Evolutionary conservation across 2,888 invertebrate species (phyloP).

Genomic region (Xanthorhoe designata): DNA sequence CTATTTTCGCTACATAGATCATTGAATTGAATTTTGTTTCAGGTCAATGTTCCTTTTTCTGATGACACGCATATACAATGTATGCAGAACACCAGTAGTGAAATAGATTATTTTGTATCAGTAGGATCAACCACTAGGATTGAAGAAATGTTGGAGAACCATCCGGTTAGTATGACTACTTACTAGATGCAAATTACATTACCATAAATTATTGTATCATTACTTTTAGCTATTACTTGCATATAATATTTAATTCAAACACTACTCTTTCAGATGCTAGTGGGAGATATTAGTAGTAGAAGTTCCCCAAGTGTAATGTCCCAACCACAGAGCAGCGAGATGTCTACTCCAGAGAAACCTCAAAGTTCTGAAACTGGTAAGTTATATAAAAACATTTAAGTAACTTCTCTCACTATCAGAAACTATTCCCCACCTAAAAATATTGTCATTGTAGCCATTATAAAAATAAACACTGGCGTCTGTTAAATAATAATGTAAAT

Average conservation of each 20-base stretch:
- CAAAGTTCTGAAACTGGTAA: constrained; percentile 70
- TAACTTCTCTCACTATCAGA: too few relatives aligned
- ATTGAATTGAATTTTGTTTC: constrained; percentile 23
- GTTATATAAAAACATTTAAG: constrained; percentile 21
- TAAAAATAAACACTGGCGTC: too few relatives aligned
- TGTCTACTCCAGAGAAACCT: constrained; percentile 77
- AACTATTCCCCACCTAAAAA: too few relatives aligned
- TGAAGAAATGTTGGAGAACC: constrained; percentile 82
- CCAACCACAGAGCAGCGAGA: constrained; percentile 74
- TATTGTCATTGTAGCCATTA: too few relatives aligned
- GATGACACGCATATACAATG: constrained; percentile 90
- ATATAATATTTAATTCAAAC: constrained; percentile 1
- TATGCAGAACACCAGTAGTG: constrained; percentile 89
- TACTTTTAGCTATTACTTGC: neutral
- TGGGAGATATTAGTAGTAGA: constrained; percentile 75
- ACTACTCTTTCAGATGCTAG: constrained; percentile 68
- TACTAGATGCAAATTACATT: neutral
- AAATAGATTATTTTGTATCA: constrained; percentile 92
- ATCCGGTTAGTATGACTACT: constrained; percentile 65
- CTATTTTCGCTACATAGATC: neutral
- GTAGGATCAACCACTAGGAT: constrained; percentile 86
- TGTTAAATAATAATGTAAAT: too few relatives aligned
- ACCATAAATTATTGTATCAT: too few relatives aligned
- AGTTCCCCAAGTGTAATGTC: constrained; percentile 72
- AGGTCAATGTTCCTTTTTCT: constrained; percentile 89